Evolutionary conservation across 2,113 vertebrate genomes (phyloP), one percentile per base, ranked within the genome.

Genomic region (Dendrocopos noguchii): DNA sequence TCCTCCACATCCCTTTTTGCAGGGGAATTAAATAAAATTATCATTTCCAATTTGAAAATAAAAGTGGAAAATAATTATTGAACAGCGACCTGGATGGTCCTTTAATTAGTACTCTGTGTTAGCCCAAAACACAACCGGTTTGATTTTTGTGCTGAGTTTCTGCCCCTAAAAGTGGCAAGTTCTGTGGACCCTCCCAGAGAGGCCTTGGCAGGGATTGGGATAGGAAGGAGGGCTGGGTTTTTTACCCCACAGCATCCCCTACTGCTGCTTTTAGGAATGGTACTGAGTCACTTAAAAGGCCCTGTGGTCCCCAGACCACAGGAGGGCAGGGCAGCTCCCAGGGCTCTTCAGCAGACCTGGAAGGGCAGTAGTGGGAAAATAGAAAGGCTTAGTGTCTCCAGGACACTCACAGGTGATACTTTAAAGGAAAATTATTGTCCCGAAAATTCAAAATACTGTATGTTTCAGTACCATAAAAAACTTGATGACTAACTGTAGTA

Each of bases 281-380:
- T 36, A 24, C 34, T 18, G 22, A 25, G 50, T 80, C 53, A 17
- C 3, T 75, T 10, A 4, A 34, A 53, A 79, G 57, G 39, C 13
- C 0, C 8, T 2, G 24, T 0, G 0, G 6, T 42, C 8, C 25
- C 34, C 33, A 18, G 52, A 0, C 4, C 1, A 34, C 7, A n/a
- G 47, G 28, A 47, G 64, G 18, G 21, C 46, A 79, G 60, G 24
- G 44, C 66, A 55, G n/a, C 5, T 53, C 34, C 61, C 24, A 20
- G 34, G 15, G 60, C 42, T 73, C 34, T 1, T 24, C 66, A 24
- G 61, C 31, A 4, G 44, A 15, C 10, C 39, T 19, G 66, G 7
- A 68, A 64, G 28, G 47, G 15, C 36, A 70, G 21, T 6, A 61
- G 12, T 2, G 34, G 42, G 25, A 76, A 93, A 81, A 55, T 44